phyloP scores from a whole-genome alignment of 1,140 invertebrate genomes.

The Procambarus clarkii region DNA sequence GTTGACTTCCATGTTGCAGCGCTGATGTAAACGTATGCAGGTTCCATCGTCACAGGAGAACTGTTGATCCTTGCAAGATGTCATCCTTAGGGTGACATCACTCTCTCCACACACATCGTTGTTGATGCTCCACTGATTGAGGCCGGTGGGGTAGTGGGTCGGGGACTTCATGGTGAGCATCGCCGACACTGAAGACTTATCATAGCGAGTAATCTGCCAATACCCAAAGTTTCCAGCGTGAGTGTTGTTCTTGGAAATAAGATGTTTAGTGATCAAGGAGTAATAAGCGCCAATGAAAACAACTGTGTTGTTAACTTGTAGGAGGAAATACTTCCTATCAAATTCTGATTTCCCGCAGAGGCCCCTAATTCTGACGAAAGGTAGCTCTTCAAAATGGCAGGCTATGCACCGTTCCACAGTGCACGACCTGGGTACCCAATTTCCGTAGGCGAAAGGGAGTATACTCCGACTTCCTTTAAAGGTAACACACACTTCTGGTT shows the following conservation, averaged over 20 bases:
- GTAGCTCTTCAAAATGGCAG: conserved; percentile 31
- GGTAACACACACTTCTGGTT: conserved; percentile 35
- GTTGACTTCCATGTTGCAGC: conserved; percentile 84
- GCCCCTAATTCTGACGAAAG: conserved; percentile 34
- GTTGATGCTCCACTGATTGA: conserved; percentile 37
- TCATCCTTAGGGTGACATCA: conserved; percentile 25
- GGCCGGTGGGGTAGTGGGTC: conserved; percentile 48
- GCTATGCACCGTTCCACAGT: conserved; percentile 28
- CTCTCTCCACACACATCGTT: conserved; percentile 36
- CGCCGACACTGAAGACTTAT: conserved; percentile 20
- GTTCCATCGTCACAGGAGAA: conserved; percentile 83
- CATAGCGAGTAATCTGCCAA: conserved; percentile 37
- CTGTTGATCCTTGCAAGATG: conserved; percentile 73
- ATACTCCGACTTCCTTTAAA: conserved; percentile 39
- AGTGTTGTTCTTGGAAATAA: not conserved
- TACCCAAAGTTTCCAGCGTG: conserved; percentile 33
- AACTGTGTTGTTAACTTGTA: not conserved
- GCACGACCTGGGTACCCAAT: conserved; percentile 26
- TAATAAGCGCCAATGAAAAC: conserved; percentile 39
- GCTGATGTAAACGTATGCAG: conserved; percentile 80
- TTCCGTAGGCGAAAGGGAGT: conserved; percentile 2
- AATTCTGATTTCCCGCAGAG: conserved; percentile 46
- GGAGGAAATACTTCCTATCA: conserved; percentile 47
- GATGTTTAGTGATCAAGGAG: conserved; percentile 30
- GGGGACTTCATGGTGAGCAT: conserved; percentile 35